Percentiles rank a stretch among this genome's conserved stretches.
Conservation (phyloP, 2,113 vertebrate genomes). For the Gobiocypris rarus region DNA sequence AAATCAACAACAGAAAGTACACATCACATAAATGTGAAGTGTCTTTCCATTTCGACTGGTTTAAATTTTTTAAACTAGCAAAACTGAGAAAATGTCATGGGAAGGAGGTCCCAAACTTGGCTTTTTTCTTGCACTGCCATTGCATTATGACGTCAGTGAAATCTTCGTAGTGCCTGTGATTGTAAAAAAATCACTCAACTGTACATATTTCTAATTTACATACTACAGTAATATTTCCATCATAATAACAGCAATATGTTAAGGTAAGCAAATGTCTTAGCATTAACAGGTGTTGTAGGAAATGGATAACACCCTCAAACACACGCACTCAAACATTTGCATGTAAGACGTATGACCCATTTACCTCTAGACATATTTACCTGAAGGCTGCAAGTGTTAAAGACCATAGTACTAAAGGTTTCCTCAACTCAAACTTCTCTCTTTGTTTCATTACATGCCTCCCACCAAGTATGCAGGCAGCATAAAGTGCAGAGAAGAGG, state of each 20-base stretch:
- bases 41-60: neutral
- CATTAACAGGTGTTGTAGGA: neutral
- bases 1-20: neutral
- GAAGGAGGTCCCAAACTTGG: neutral
- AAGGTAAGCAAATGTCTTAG: neutral
- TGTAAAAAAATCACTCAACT: neutral
- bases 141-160: neutral
- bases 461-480: conserved; percentile 95
- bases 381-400: conserved; percentile 97
- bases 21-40: neutral
- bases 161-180: neutral
- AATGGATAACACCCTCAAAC: neutral
- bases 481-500: conserved; percentile 94
- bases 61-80: neutral
- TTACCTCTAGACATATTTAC: conserved; percentile 68
- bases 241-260: neutral
- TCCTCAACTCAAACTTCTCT: conserved; percentile 98
- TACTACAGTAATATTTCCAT: neutral
- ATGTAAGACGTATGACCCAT: neutral
- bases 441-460: conserved; percentile 97
- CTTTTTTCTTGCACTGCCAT: neutral
- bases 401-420: conserved; percentile 97
- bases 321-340: neutral
- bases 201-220: neutral
- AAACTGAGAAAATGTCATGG: neutral